Percentiles rank a stretch among this genome's conserved stretches.
Evolutionary conservation across 2,888 invertebrate genomes (phyloP).

Genomic region (Pandemis heparana): DNA sequence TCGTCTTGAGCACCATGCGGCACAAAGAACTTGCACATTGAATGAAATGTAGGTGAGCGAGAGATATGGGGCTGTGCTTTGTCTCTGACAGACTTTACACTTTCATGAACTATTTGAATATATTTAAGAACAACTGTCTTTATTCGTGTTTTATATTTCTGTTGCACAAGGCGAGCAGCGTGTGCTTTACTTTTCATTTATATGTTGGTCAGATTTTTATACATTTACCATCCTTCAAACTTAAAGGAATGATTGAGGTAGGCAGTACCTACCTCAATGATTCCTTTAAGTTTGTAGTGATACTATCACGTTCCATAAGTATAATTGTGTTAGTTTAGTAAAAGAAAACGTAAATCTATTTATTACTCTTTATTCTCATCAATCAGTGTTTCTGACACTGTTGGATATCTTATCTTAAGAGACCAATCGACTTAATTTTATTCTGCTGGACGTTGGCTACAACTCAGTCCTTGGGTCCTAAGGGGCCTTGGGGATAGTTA

Average conservation of each 20-base stretch:
- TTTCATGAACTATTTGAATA: neutral
- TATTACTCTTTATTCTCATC: neutral
- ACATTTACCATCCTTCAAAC: no score
- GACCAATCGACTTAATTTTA: neutral
- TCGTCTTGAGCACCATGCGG: neutral
- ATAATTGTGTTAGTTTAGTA: neutral
- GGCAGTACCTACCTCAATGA: no score
- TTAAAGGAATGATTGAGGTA: no score
- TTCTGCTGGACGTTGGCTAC: neutral
- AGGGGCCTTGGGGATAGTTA: neutral
- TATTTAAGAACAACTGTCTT: neutral
- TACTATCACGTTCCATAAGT: no score
- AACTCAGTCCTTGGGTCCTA: neutral
- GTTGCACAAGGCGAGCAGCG: no score
- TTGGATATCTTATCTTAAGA: neutral
- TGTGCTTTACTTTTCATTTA: no score
- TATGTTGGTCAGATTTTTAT: no score
- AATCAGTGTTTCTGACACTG: neutral
- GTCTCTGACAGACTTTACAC: constrained; percentile 8
- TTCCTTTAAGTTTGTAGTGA: no score
- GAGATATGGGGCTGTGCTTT: constrained; percentile 14
- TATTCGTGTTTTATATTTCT: no score
- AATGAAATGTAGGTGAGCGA: constrained; percentile 22
- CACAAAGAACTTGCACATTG: constrained; percentile 4
- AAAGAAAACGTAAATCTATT: neutral